Conservation (phyloP, 2,113 vertebrate genomes). For the Aptenodytes patagonicus region DNA sequence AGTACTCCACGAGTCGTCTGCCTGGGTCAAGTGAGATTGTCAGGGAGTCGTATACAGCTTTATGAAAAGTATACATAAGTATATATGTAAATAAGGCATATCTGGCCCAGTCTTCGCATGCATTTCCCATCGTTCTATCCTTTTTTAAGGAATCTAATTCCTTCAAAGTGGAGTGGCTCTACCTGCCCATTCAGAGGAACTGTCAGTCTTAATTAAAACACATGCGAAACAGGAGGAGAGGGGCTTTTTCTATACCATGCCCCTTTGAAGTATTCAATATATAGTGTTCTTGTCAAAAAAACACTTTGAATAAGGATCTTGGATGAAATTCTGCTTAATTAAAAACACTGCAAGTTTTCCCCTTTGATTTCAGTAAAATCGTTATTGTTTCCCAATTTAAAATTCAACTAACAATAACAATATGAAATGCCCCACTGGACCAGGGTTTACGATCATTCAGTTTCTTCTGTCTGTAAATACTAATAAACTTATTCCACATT, state of each 20-base stretch:
- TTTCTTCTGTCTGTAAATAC: conserved; percentile 8
- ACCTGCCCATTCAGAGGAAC: not conserved
- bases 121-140: not conserved
- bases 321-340: not conserved
- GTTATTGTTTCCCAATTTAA: not conserved
- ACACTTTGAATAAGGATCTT: not conserved
- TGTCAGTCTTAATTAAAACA: not conserved
- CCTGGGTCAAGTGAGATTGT: not conserved
- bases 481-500: not conserved
- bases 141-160: not conserved
- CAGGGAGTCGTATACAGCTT: not conserved
- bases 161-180: not conserved
- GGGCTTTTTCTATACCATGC: not conserved
- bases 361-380: not conserved
- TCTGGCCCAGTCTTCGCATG: not conserved
- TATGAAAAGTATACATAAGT: not conserved
- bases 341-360: not conserved
- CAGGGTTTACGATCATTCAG: not conserved
- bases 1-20: not conserved
- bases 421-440: not conserved
- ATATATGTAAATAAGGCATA: not conserved
- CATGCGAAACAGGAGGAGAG: not conserved
- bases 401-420: not conserved
- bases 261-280: not conserved
- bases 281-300: not conserved